These are phyloP conservation scores for Macropis europaea DNA, from an alignment of 2,888 invertebrate species.

Conservation along the genomic window DNA sequence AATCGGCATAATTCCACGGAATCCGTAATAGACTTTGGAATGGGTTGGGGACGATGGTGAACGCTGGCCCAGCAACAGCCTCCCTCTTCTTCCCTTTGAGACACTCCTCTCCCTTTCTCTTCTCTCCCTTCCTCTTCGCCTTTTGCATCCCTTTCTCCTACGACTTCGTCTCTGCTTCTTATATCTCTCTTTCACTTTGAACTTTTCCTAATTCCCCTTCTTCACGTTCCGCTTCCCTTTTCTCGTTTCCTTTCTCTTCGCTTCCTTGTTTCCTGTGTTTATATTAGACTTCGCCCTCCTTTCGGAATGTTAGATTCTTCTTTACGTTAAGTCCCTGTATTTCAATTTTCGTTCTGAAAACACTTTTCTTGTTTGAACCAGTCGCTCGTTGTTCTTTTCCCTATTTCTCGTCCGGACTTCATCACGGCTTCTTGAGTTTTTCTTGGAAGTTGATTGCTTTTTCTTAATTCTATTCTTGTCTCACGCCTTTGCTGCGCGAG, in stretches of 20 bases:
- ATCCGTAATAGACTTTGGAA: conserved; percentile 71
- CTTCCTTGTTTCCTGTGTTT: background rate
- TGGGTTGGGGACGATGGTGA: conserved; percentile 55
- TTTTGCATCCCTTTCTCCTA: background rate
- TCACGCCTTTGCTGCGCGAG: too few species aligned
- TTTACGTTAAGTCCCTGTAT: too few species aligned
- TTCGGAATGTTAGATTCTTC: too few species aligned
- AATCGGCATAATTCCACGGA: conserved; percentile 72
- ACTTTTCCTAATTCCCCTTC: too few species aligned
- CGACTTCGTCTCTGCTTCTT: background rate
- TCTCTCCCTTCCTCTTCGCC: background rate
- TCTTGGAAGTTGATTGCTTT: too few species aligned
- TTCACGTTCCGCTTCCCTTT: background rate
- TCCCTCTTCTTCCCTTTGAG: conserved; percentile 21
- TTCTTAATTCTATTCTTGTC: too few species aligned
- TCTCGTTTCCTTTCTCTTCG: background rate
- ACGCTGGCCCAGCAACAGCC: conserved; percentile 49
- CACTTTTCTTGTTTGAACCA: too few species aligned
- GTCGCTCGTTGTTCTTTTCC: too few species aligned
- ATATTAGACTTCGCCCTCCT: too few species aligned
- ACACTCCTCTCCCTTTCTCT: conserved; percentile 1
- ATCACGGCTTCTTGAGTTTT: too few species aligned
- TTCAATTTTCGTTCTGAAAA: too few species aligned
- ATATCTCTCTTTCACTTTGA: background rate
- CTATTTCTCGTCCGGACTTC: too few species aligned